Conservation (phyloP, 1,140 invertebrate genomes). For the Luehdorfia chinensis region DNA sequence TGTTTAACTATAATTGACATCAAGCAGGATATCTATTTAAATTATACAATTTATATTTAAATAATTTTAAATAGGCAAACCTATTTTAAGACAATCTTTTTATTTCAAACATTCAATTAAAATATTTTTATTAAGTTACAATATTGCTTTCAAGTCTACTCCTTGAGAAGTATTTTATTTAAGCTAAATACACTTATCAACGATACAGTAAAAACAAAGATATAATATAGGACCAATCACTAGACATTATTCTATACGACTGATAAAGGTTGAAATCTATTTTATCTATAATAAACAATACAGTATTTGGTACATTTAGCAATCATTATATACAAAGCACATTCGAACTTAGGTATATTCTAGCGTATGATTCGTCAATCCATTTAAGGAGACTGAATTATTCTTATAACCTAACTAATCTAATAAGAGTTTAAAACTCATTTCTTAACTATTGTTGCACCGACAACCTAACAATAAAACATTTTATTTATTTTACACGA, state of each 20-base stretch:
- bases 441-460: slow-evolving; percentile 49
- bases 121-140: slow-evolving; percentile 15
- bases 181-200: slow-evolving; percentile 14
- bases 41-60: slow-evolving; percentile 19
- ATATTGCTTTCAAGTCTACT: slow-evolving; percentile 19
- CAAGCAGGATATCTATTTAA: slow-evolving; percentile 52
- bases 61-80: not conserved
- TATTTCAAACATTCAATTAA: slow-evolving; percentile 12
- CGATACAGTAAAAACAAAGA: not conserved
- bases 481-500: slow-evolving; percentile 5
- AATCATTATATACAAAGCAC: slow-evolving; percentile 64
- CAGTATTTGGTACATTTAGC: slow-evolving; percentile 63
- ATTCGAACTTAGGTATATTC: slow-evolving; percentile 72
- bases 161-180: not conserved
- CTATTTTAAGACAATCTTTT: slow-evolving; percentile 4
- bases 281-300: slow-evolving; percentile 26
- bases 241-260: no score
- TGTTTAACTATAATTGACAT: slow-evolving; percentile 70
- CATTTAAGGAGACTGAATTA: slow-evolving; percentile 44
- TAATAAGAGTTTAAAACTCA: slow-evolving; percentile 60
- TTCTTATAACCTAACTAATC: slow-evolving; percentile 36
- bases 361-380: slow-evolving; percentile 72
- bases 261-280: slow-evolving; percentile 8
- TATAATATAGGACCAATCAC: slow-evolving; percentile 9
- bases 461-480: slow-evolving; percentile 40